These are phyloP conservation scores for Toxostoma redivivum DNA, from an alignment of 2,113 vertebrate genomes.

Conservation along the genomic window DNA sequence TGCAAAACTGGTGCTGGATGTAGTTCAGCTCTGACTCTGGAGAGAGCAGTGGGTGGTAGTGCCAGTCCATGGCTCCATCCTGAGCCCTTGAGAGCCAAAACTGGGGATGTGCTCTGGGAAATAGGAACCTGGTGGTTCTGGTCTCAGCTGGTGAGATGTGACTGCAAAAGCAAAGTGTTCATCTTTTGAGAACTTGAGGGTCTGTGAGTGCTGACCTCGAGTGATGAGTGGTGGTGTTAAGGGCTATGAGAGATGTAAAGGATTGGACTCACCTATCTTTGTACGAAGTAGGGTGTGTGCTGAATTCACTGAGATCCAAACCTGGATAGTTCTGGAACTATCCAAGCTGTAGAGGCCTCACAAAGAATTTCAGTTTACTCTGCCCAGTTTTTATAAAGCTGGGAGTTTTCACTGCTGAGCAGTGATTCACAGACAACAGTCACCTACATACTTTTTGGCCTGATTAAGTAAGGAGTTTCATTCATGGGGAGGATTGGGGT, in stretches of 20 bases:
- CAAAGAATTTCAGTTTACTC: not conserved
- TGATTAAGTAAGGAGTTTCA: not conserved
- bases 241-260: not conserved
- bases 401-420: not conserved
- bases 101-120: not conserved
- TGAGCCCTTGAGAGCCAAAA: not conserved
- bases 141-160: not conserved
- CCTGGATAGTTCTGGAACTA: not conserved
- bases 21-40: not conserved
- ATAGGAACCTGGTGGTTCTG: not conserved
- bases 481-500: not conserved
- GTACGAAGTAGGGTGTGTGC: not conserved
- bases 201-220: not conserved
- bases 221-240: rapidly evolving
- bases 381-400: not conserved
- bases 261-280: not conserved
- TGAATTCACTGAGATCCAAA: not conserved
- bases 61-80: not conserved
- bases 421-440: not conserved
- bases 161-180: not conserved
- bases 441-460: not conserved
- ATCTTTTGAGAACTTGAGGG: not conserved
- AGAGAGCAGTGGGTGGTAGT: not conserved
- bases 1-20: not conserved
- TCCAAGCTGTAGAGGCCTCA: not conserved